Percentiles rank a stretch among this genome's conserved stretches.
phyloP scores from a whole-genome alignment of 2,797 vertebrate species.

The Iguana delicatissima region DNA sequence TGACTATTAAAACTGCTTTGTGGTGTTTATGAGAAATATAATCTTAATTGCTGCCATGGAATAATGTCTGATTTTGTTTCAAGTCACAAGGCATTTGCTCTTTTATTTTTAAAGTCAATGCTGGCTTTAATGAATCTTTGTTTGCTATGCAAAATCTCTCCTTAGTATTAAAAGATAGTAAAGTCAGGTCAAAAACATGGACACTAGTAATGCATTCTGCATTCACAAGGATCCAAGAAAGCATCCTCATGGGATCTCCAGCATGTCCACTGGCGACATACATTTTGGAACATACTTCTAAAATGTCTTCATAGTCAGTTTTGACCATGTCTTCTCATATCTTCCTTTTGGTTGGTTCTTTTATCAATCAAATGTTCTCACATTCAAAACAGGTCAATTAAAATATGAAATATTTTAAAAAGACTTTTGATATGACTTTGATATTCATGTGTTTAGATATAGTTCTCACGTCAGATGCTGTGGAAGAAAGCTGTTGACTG shows the following conservation, averaged over 20 bases:
- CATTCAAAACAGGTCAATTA: neutral
- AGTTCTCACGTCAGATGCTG: neutral
- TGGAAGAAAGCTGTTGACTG: neutral
- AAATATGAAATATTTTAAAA: neutral
- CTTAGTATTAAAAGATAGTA: constrained; percentile 9
- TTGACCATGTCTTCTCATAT: neutral
- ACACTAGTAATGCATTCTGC: neutral
- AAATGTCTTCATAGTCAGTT: neutral
- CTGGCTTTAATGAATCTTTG: constrained; percentile 52
- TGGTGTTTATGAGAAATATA: constrained; percentile 69
- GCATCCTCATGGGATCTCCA: neutral
- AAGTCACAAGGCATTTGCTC: constrained; percentile 46
- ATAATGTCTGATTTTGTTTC: constrained; percentile 65
- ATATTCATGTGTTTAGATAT: neutral
- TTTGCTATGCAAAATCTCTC: neutral
- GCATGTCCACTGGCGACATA: constrained; percentile 15
- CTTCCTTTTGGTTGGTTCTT: neutral
- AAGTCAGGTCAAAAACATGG: neutral
- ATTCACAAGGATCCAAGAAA: neutral
- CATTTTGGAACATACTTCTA: neutral
- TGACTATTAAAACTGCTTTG: constrained; percentile 66
- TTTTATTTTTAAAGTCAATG: constrained; percentile 58
- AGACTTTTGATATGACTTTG: neutral
- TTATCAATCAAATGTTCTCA: neutral
- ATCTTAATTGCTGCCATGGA: constrained; percentile 60